Base-by-base conservation (phyloP, 92 coral and sea anemone species). In the Umimayanthus kanabou region DNA sequence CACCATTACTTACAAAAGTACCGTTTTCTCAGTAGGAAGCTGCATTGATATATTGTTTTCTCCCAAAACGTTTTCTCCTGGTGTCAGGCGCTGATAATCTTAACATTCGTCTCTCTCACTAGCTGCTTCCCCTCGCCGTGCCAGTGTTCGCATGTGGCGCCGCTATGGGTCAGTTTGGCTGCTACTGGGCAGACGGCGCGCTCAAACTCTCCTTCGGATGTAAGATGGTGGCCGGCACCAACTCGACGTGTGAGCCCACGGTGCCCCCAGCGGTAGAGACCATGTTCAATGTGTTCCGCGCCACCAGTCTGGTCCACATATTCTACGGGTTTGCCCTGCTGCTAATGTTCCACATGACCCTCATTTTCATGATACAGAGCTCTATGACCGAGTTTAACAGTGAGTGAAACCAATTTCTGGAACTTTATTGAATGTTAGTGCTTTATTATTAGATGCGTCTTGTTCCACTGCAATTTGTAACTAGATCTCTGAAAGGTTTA, bases 91-190 rank as follows among this genome's bases (percentile, higher is more conserved):
- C 25, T 49, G 61, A 80, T 23, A 15, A 0, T 22, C 26, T 2
- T 47, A 16, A 30, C 1, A 18, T 26, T 73, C 47, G 18, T 79
- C 64, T 84, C 39, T 85, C 49, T 58, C 37, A 18, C 45, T 89
- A 95, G 98, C 88, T 91, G 58, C 89, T 95, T 89, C 98, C 98
- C 69, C 64, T 90, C 18, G 94, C 73, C 2, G 93, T 91, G 40
- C 83, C 89, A 13, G 90, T 91, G 88, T 93, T 93, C 53, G 98
- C 98, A 37, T 80, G 95, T 74, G 98, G 95, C 10, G 95, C 97
- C 3, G 98, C 98, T 28, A 91, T 91, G 89, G 98, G 98, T 16
- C 98, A 95, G 93, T 95, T 95, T 73, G 98, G 97, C 47, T 95
- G 98, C 80, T 95, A 95, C 40, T 91, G 92, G 64, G 94, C 91